A percentile compares a stretch with the other conserved stretches of the same genome.
Conservation (phyloP, 2,113 vertebrate genomes). For the Trichechus manatus region DNA sequence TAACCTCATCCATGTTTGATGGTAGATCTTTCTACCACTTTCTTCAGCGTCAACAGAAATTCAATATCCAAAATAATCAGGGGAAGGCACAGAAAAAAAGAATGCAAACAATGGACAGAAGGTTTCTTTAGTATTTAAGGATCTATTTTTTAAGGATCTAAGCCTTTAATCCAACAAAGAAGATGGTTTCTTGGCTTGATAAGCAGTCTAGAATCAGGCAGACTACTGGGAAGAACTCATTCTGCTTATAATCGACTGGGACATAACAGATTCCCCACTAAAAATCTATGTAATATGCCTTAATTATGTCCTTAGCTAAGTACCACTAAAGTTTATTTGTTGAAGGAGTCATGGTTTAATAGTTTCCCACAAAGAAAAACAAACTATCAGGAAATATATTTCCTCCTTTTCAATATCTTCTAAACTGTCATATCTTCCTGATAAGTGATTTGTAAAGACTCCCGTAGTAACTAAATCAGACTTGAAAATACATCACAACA, state of each 20-base stretch:
- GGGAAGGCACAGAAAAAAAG: background rate
- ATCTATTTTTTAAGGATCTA: conserved; percentile 58
- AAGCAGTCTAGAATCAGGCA: conserved; percentile 30
- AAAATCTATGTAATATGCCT: conserved; percentile 57
- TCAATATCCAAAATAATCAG: conserved; percentile 43
- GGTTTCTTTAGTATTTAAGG: conserved; percentile 61
- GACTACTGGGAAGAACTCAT: background rate
- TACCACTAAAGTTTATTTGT: conserved; percentile 29
- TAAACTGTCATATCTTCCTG: conserved; percentile 35
- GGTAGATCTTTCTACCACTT: background rate
- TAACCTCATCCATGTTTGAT: background rate
- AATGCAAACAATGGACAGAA: conserved; percentile 49
- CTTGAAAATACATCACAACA: conserved; percentile 16
- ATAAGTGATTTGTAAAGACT: background rate
- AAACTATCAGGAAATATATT: conserved; percentile 52
- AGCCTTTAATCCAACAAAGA: conserved; percentile 25
- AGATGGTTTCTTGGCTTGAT: conserved; percentile 14
- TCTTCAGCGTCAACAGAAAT: conserved; percentile 68
- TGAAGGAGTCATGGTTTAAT: conserved; percentile 47
- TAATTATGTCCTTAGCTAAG: conserved; percentile 35
- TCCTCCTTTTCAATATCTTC: conserved; percentile 39
- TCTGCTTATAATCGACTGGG: conserved; percentile 5
- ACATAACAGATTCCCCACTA: background rate
- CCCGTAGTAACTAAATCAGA: background rate
- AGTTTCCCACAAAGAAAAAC: conserved; percentile 34